Evolutionary conservation across 2,888 invertebrate genomes (phyloP), one percentile per base, ranked within the genome.

Genomic region (Tuberolachnus salignus): DNA sequence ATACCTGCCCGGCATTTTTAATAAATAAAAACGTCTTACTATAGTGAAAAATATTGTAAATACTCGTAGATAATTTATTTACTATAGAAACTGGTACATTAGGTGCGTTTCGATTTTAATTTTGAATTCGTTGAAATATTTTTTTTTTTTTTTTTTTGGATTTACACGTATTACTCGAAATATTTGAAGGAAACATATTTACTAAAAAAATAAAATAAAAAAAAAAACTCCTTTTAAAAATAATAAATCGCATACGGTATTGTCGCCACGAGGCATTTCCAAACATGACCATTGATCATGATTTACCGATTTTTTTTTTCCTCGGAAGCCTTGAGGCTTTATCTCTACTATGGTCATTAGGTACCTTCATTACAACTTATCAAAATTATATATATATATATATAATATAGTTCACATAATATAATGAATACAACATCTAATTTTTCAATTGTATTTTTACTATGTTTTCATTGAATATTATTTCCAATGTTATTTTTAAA

Each of bases 301-400:
- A 71, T 71, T 46, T 59, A 59, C 59, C 46, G 19, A 71, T 59
- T 71, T 23, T 21, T 34, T 66, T 64, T 49, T 67, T 70, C 55
- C 10, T 71, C 2, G 0, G 8, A 21, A 46, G 13, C 42, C 57
- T 46, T 23, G 13, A 57, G 55, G 44, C 23, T 2, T 57, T 57
- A 70, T 57, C 23, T 13, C 23, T 46, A 57, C 23, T 46, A 57
- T 71, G 23, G 14, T 55, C 55, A 57, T 70, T 70, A 51, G 46
- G 46, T 49, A 51, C 67, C n/a, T 57, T 23, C 3, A 21, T 71
- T 71, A 4, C 13, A 71, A 26, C 23, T 46, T 59, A 46, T 46
- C 57, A 46, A 59, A 59, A 46, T 23, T 9, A 26, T 19, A 19
- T 19, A n/a, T 53, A 53, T 51, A 51, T 6, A 8, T 51, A 51